Percentiles rank a stretch among this genome's conserved stretches.
Evolutionary conservation across 2,797 vertebrate genomes (phyloP).

Genomic region (Peromyscus eremicus): DNA sequence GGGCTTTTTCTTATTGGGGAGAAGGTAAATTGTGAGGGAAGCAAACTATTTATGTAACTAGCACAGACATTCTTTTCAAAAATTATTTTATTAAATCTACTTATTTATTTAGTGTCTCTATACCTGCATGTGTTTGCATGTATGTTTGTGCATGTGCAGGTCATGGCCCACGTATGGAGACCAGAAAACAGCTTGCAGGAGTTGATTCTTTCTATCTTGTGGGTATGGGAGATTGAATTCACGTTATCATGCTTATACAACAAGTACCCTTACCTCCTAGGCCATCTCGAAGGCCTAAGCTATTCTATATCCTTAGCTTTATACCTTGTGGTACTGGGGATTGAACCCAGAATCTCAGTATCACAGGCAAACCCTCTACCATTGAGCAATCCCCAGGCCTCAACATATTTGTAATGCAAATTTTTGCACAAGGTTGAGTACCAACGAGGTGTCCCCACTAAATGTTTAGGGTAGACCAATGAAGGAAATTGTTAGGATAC

Average conservation of each 20-base stretch:
- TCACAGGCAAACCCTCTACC: too few species aligned
- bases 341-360: background rate
- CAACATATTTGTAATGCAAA: background rate
- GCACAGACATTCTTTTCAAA: background rate
- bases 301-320: background rate
- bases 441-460: background rate
- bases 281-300: accelerated
- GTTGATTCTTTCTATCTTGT: background rate
- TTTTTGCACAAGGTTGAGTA: background rate
- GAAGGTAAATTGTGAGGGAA: background rate
- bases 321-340: background rate
- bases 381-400: too few species aligned
- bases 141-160: background rate
- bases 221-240: accelerated
- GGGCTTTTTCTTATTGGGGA: background rate
- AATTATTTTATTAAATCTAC: background rate
- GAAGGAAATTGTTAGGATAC: background rate
- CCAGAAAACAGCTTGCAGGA: background rate
- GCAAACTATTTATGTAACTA: background rate
- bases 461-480: background rate
- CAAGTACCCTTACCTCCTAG: background rate
- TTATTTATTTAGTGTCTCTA: background rate
- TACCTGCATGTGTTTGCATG: too few species aligned
- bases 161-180: background rate
- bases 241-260: background rate